Conservation (phyloP, 2,888 invertebrate species). For the Microchrysa polita region DNA sequence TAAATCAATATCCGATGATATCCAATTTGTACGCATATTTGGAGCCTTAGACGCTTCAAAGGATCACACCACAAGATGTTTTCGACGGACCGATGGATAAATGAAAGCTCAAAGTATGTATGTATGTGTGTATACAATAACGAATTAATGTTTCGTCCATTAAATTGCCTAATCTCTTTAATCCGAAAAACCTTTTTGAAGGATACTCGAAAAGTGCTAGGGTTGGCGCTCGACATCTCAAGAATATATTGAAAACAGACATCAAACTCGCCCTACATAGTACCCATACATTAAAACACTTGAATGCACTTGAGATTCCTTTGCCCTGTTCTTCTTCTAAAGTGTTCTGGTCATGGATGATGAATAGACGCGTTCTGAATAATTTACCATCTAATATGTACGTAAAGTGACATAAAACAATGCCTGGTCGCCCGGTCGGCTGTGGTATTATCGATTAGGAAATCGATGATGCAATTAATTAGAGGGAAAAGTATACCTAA, state of each 20-base stretch:
- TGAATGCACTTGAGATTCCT: conserved; percentile 21
- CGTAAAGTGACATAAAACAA: background rate
- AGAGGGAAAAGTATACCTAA: too few relatives aligned
- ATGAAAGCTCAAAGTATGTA: too few relatives aligned
- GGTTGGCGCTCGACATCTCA: background rate
- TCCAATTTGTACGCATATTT: too few relatives aligned
- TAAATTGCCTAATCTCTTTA: conserved; percentile 24
- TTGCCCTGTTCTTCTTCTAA: background rate
- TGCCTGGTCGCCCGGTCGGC: background rate
- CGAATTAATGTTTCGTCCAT: conserved; percentile 1
- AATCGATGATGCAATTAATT: conserved; percentile 11
- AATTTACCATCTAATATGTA: background rate
- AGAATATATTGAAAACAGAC: background rate
- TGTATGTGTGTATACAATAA: too few relatives aligned
- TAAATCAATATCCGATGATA: too few relatives aligned
- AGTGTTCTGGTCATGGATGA: conserved; percentile 9
- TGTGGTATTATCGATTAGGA: background rate
- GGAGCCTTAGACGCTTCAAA: too few relatives aligned
- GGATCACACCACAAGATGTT: too few relatives aligned
- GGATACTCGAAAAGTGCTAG: conserved; percentile 21
- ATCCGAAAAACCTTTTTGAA: conserved; percentile 28
- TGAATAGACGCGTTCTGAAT: conserved; percentile 14
- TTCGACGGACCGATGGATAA: too few relatives aligned
- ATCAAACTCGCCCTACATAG: too few relatives aligned
- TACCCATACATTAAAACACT: background rate